Evolutionary conservation across 2,113 vertebrate genomes (phyloP), one percentile per base, ranked within the genome.

Genomic region (Bufo bufo): DNA sequence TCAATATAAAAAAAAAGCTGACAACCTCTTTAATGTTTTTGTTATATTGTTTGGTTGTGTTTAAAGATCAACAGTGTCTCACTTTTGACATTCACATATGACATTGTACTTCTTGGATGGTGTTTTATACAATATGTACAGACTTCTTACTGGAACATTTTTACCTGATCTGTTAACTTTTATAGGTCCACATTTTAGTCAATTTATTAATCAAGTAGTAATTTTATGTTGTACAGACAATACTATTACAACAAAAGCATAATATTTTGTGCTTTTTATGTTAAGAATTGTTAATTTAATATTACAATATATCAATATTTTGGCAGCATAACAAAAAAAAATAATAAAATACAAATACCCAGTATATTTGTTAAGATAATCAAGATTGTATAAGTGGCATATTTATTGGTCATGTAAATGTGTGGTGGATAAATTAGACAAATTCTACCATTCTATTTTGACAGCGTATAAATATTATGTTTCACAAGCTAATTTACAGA

Each of bases 381-480:
- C 3, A 54, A 86, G 43, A 6, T 82, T 82, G 23, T 69, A 20
- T 75, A 82, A 74, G 49, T 82, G 59, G 69, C 56, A 82, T 87
- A 47, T 87, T 82, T 75, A 87, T 82, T 75, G 20, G 13, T 45
- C 33, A 45, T 63, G 56, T 52, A 82, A 82, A 87, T 65, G 72
- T 77, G 19, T 47, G 8, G 14, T 50, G 82, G 58, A 87, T 87
- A 87, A 82, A 87, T 81, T 74, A 63, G 47, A 14, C 54, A 74
- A 20, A 79, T 23, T 77, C 75, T 20, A 59, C 45, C 11, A 20
- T 87, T 23, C 61, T 74, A 19, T 3, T 49, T 59, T 87, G 86
- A 58, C 77, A 87, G 54, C 61, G 52, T 87, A 81, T 87, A 82
- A 87, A 87, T 82, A 82, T 58, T 82, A n/a, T 61, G 20, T 33